Evolutionary conservation across 2,888 invertebrate genomes (phyloP).

Genomic region (Crematogaster levior): DNA sequence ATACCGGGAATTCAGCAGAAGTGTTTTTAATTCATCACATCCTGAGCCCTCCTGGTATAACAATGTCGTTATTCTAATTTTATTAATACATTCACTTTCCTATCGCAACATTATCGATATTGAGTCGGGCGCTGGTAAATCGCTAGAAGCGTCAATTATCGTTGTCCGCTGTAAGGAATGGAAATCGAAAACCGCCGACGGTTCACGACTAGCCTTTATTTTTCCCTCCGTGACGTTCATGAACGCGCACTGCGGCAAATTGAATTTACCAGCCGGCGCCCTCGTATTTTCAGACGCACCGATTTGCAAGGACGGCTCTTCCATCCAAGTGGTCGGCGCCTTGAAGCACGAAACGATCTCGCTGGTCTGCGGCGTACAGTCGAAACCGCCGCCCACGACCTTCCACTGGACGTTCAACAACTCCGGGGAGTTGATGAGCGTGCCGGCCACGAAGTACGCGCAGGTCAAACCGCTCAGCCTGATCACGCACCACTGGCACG

Average conservation of each 20-base stretch:
- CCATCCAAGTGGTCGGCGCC: constrained; percentile 93
- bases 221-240: constrained; percentile 7
- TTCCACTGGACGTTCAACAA: constrained; percentile 98
- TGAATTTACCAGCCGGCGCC: constrained; percentile 23
- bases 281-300: constrained; percentile 77
- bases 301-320: constrained; percentile 88
- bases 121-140: background rate
- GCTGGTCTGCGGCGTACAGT: constrained; percentile 94
- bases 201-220: constrained; percentile 10
- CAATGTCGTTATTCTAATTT: constrained; percentile 33
- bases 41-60: background rate
- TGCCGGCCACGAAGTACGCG: constrained; percentile 89
- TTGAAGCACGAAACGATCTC: constrained; percentile 95
- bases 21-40: constrained; percentile 23
- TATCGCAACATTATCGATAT: constrained; percentile 27
- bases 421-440: constrained; percentile 93
- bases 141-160: constrained; percentile 36
- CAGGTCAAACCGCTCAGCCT: constrained; percentile 80
- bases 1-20: background rate
- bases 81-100: constrained; percentile 25
- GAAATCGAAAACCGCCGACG: constrained; percentile 17
- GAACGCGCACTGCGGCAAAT: constrained; percentile 12
- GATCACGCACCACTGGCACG: constrained; percentile 87
- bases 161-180: background rate
- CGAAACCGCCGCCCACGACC: constrained; percentile 93